Evolutionary conservation across 2,113 vertebrate species (phyloP), one percentile per base, ranked within the genome.

Genomic region (Amblyopsis rosae): DNA sequence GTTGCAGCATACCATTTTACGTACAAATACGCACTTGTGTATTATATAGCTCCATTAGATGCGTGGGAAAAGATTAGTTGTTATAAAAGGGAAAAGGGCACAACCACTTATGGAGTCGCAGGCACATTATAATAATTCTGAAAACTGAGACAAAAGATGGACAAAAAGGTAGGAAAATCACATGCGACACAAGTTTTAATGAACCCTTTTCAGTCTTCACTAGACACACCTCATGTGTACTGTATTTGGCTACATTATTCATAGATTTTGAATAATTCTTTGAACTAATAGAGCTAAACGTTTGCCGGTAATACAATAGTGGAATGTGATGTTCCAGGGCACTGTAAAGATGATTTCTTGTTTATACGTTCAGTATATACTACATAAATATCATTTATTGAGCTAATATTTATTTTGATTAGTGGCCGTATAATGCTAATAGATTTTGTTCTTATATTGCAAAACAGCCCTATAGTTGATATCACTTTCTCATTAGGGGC

Each of bases 401-500:
- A 9, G 48, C 45, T 51, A 60, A 59, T 73, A 68, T 68, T 49
- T 80, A 45, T 70, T 69, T 72, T 74, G 81, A 75, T 82, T 79
- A 71, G 54, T 62, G 35, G 47, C 54, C 65, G 59, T 49, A 74
- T 82, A 77, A 84, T 71, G 49, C 58, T 82, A 81, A 85, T 82
- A 61, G 70, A 80, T 83, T 77, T 74, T 75, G 77, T 81, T 73
- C 69, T 76, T 68, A 70, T 72, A 65, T 51, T 41, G 67, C 70
- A 80, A 65, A 79, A 70, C 48, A 51, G 66, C 45, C 9, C 70
- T 50, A 26, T 26, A 53, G 80, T 84, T 83, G 73, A 81, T 84
- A 81, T 81, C 82, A 83, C 59, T 81, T 69, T 88, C 86, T 88
- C 82, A 89, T 85, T 77, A 87, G 70, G 5, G 77, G 73, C 72